Percentiles rank a stretch among this genome's conserved stretches.
Evolutionary conservation across 37 sponge, comb jelly and placozoan genomes (phyloP).

Genomic region (Amphimedon queenslandica): DNA sequence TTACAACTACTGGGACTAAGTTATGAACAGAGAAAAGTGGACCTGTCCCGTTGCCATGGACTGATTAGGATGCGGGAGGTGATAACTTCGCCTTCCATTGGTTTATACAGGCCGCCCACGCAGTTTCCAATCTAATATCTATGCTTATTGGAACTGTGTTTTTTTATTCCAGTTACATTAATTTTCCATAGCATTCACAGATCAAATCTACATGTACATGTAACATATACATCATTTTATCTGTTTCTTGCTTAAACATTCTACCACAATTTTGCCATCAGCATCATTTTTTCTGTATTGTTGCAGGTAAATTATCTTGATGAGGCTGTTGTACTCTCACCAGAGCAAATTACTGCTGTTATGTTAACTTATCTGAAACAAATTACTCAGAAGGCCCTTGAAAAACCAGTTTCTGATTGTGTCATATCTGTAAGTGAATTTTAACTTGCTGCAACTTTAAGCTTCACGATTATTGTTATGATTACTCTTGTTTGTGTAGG

Average conservation of each 20-base stretch:
- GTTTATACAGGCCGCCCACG: too few relatives aligned
- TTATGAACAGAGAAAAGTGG: too few relatives aligned
- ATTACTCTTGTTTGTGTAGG: constrained; percentile 29
- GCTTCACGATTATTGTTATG: background rate
- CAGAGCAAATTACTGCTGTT: constrained; percentile 79
- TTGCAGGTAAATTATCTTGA: constrained; percentile 69
- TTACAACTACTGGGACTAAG: too few relatives aligned
- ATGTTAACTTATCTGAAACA: constrained; percentile 79
- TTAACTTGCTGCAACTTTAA: background rate
- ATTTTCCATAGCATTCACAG: too few relatives aligned
- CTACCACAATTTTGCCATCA: too few relatives aligned
- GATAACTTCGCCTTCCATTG: too few relatives aligned
- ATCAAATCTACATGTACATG: too few relatives aligned
- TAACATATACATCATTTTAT: background rate
- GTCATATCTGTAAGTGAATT: constrained; percentile 85
- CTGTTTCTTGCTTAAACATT: background rate
- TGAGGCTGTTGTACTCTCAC: constrained; percentile 53
- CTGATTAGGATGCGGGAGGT: too few relatives aligned
- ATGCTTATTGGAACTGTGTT: too few relatives aligned
- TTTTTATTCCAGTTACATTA: too few relatives aligned
- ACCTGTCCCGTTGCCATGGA: too few relatives aligned
- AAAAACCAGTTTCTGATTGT: constrained; percentile 76
- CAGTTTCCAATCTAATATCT: too few relatives aligned
- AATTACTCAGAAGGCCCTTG: constrained; percentile 70
- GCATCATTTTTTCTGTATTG: background rate